Conservation (phyloP, 2,113 vertebrate genomes). For the Struthidea cinerea region DNA sequence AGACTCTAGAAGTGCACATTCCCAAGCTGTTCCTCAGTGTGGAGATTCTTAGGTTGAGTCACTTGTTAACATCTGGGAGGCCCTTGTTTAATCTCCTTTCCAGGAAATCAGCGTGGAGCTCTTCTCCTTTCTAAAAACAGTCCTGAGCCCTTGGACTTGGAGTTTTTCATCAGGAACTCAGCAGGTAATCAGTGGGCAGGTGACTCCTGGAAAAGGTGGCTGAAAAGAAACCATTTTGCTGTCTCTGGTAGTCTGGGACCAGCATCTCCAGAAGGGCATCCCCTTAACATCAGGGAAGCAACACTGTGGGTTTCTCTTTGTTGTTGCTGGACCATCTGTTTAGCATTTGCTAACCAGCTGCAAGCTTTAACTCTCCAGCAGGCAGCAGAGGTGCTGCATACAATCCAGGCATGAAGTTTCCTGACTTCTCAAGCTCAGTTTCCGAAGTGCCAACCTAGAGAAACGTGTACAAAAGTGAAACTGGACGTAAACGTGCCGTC, state of each 20-base stretch:
- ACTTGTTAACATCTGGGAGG: background rate
- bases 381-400: background rate
- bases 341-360: background rate
- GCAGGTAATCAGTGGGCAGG: background rate
- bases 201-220: background rate
- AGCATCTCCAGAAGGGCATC: background rate
- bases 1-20: background rate
- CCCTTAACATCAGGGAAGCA: background rate
- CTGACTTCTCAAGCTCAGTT: background rate
- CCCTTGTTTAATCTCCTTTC: background rate
- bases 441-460: fast-evolving
- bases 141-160: background rate
- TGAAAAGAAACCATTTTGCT: background rate
- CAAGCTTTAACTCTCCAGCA: background rate
- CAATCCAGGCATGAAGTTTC: background rate
- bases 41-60: background rate
- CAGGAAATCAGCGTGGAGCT: background rate
- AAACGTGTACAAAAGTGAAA: background rate
- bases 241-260: background rate
- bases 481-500: background rate
- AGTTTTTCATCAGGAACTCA: background rate
- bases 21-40: background rate
- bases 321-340: background rate
- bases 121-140: background rate
- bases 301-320: background rate